Evolutionary conservation across 2,113 vertebrate species (phyloP).

Genomic region (Trematomus loennbergii): DNA sequence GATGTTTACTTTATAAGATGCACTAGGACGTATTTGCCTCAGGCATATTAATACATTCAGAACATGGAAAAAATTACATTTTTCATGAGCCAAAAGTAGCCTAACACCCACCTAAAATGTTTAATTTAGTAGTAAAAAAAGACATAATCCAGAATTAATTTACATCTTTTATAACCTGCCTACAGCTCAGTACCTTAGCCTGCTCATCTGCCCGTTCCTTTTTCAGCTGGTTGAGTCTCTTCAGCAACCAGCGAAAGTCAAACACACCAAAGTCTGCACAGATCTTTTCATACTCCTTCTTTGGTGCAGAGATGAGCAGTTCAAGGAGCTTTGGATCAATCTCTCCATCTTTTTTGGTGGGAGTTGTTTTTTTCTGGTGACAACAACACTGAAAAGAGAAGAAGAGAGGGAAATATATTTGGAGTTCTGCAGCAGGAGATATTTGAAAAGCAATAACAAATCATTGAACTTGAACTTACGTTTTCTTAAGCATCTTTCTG

Average conservation of each 20-base stretch:
- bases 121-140: background rate
- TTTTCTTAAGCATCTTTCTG: constrained; percentile 83
- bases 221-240: constrained; percentile 86
- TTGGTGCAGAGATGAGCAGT: constrained; percentile 86
- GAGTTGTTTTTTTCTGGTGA: constrained; percentile 56
- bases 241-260: constrained; percentile 92
- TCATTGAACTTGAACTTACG: constrained; percentile 55
- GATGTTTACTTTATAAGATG: background rate
- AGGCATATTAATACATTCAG: no score
- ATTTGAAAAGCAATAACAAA: background rate
- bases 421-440: background rate
- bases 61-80: no score
- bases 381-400: constrained; percentile 61
- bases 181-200: constrained; percentile 84
- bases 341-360: constrained; percentile 77
- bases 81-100: no score
- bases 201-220: constrained; percentile 84
- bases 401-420: background rate
- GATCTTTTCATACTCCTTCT: constrained; percentile 90
- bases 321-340: constrained; percentile 89
- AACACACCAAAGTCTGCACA: constrained; percentile 89
- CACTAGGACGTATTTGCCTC: background rate
- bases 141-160: background rate
- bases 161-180: background rate
- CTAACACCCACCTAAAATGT: no score